phyloP scores from a whole-genome alignment of 1,140 invertebrate species.

The Euura lappo region DNA sequence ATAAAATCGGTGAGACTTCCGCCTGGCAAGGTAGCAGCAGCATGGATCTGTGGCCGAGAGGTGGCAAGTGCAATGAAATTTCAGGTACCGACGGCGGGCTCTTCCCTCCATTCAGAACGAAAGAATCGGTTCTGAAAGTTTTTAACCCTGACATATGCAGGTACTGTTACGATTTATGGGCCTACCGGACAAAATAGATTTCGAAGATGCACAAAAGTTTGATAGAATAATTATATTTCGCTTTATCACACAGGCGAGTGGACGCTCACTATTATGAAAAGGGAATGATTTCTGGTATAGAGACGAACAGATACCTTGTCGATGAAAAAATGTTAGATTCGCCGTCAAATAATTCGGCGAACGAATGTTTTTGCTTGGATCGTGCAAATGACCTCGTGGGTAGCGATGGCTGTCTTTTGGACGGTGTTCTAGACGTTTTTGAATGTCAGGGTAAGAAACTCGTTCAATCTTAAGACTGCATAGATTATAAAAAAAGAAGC shows the following conservation, averaged over 20 bases:
- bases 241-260: slow-evolving; percentile 50
- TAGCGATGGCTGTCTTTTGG: slow-evolving; percentile 61
- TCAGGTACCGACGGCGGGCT: slow-evolving; percentile 70
- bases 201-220: no score
- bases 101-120: slow-evolving; percentile 64
- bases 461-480: no score
- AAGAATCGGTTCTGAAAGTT: slow-evolving; percentile 60
- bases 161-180: slow-evolving; percentile 29
- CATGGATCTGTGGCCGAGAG: slow-evolving; percentile 58
- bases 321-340: slow-evolving; percentile 61
- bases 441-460: slow-evolving; percentile 59
- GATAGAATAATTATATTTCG: no score
- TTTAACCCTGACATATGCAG: slow-evolving; percentile 71
- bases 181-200: background rate
- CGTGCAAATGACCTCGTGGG: slow-evolving; percentile 55
- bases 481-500: no score
- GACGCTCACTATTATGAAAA: slow-evolving; percentile 59
- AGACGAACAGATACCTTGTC: slow-evolving; percentile 56
- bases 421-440: slow-evolving; percentile 63
- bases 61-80: slow-evolving; percentile 65
- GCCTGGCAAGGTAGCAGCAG: slow-evolving; percentile 57
- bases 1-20: slow-evolving; percentile 60
- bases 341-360: slow-evolving; percentile 52
- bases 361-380: slow-evolving; percentile 65
- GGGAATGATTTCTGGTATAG: slow-evolving; percentile 58